Conservation (phyloP, 2,888 invertebrate genomes). For the Cenopis cana region DNA sequence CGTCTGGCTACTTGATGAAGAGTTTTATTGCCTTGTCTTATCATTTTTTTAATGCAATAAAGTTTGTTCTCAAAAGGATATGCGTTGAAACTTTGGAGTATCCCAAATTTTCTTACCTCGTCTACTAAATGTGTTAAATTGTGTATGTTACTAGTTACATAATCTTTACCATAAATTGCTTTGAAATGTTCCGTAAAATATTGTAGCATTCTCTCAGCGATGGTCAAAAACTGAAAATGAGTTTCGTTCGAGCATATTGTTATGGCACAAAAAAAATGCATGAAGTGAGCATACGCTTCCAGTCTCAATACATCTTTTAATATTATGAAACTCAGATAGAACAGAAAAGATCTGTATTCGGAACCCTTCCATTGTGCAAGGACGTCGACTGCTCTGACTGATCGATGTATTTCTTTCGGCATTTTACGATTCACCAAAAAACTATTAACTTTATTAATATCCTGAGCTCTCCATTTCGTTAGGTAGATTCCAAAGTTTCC, state of each 20-base stretch:
- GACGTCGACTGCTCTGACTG: conserved; percentile 45
- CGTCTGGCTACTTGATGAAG: background rate
- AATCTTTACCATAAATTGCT: conserved; percentile 3
- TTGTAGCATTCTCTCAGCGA: background rate
- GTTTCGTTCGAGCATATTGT: too few relatives aligned
- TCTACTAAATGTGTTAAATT: conserved; percentile 23
- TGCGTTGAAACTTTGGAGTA: too few relatives aligned
- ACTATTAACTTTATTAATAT: conserved; percentile 38
- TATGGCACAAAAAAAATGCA: too few relatives aligned
- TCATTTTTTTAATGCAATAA: too few relatives aligned
- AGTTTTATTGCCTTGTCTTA: conserved; percentile 8
- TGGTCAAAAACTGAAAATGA: background rate
- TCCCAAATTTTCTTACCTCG: conserved; percentile 22
- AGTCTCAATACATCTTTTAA: background rate
- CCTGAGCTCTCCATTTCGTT: conserved; percentile 47
- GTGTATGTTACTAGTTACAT: conserved; percentile 22
- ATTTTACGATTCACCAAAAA: conserved; percentile 38
- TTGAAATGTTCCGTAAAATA: conserved; percentile 4
- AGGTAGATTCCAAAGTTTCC: conserved; percentile 46
- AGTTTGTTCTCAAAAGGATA: conserved; percentile 42
- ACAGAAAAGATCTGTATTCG: conserved; percentile 47
- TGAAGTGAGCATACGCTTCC: conserved; percentile 11
- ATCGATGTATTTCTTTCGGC: conserved; percentile 48
- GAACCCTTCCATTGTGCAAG: conserved; percentile 46
- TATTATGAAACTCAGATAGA: conserved; percentile 36